These are phyloP conservation scores for Hanleya hanleyi DNA, from an alignment of 2,888 invertebrate species.

Conservation along the genomic window DNA sequence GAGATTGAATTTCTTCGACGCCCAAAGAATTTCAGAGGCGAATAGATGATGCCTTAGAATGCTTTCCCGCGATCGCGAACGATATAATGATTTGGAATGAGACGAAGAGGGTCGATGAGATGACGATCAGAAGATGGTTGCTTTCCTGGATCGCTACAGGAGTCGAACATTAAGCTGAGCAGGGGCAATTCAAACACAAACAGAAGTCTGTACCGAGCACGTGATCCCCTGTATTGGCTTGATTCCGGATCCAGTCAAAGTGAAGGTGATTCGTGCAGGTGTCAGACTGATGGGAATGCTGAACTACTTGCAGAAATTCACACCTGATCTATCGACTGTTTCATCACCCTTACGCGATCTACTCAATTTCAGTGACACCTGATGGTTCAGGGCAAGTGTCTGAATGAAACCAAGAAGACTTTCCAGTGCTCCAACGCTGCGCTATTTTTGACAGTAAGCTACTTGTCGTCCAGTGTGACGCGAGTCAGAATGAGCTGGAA, in stretches of 20 bases:
- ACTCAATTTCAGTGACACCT: constrained; percentile 22
- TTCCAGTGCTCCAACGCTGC: constrained; percentile 20
- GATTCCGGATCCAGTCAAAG: constrained; percentile 27
- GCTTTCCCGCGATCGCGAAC: constrained; percentile 28
- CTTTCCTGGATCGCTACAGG: constrained; percentile 22
- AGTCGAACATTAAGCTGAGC: constrained; percentile 28
- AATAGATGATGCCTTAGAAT: constrained; percentile 10
- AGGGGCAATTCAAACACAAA: constrained; percentile 16
- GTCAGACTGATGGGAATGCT: constrained; percentile 30
- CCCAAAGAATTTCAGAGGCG: constrained; percentile 40
- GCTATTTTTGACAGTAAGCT: constrained; percentile 20
- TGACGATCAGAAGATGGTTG: constrained; percentile 22
- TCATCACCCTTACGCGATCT: constrained; percentile 26
- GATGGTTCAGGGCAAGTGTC: constrained; percentile 14
- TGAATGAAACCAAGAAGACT: constrained; percentile 29
- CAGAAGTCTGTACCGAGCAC: constrained; percentile 24
- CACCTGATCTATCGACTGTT: constrained; percentile 26
- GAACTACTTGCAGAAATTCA: constrained; percentile 33
- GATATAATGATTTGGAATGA: constrained; percentile 30
- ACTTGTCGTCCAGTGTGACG: constrained; percentile 29
- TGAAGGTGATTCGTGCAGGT: constrained; percentile 26
- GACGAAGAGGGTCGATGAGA: constrained; percentile 24
- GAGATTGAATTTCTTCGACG: constrained; percentile 38
- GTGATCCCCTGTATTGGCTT: constrained; percentile 22
- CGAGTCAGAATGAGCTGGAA: constrained; percentile 20